These are phyloP conservation scores for Drosophila mettleri DNA, from an alignment of 2,888 invertebrate genomes.

Conservation along the genomic window DNA sequence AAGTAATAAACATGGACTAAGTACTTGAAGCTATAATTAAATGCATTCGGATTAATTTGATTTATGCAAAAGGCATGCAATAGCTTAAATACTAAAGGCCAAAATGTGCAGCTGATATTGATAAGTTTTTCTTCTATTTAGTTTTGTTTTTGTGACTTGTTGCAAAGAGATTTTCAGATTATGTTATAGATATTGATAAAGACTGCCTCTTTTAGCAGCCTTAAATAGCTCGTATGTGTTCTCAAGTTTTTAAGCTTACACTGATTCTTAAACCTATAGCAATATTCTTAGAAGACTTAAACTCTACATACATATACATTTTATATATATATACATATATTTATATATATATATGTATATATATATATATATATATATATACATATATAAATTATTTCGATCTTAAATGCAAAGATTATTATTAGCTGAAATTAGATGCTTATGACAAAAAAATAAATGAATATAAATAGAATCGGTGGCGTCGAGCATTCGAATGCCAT, in stretches of 20 bases:
- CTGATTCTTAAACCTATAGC: slow-evolving; percentile 64
- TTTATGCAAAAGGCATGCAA: slow-evolving; percentile 55
- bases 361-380: slow-evolving; percentile 30
- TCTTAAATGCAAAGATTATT: slow-evolving; percentile 69
- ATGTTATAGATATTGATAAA: background rate
- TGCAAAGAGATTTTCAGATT: slow-evolving; percentile 22
- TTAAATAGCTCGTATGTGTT: slow-evolving; percentile 63
- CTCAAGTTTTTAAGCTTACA: slow-evolving; percentile 69
- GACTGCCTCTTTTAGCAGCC: slow-evolving; percentile 16
- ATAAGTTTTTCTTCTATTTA: background rate
- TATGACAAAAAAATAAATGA: slow-evolving; percentile 26
- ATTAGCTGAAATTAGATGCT: slow-evolving; percentile 59
- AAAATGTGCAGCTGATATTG: slow-evolving; percentile 32
- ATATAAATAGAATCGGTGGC: slow-evolving; percentile 1
- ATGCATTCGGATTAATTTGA: slow-evolving; percentile 29
- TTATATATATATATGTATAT: slow-evolving; percentile 27
- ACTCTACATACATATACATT: slow-evolving; percentile 30
- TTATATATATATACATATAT: slow-evolving; percentile 29
- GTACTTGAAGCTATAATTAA: slow-evolving; percentile 60
- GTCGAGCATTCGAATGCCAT: slow-evolving; percentile 8
- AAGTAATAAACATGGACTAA: slow-evolving; percentile 27
- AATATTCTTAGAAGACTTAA: slow-evolving; percentile 56
- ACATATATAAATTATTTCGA: slow-evolving; percentile 35
- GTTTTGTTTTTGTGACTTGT: slow-evolving; percentile 22
- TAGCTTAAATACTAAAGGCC: slow-evolving; percentile 31